These are phyloP conservation scores for Andrena bicolor DNA, from an alignment of 2,888 invertebrate genomes.

Conservation along the genomic window DNA sequence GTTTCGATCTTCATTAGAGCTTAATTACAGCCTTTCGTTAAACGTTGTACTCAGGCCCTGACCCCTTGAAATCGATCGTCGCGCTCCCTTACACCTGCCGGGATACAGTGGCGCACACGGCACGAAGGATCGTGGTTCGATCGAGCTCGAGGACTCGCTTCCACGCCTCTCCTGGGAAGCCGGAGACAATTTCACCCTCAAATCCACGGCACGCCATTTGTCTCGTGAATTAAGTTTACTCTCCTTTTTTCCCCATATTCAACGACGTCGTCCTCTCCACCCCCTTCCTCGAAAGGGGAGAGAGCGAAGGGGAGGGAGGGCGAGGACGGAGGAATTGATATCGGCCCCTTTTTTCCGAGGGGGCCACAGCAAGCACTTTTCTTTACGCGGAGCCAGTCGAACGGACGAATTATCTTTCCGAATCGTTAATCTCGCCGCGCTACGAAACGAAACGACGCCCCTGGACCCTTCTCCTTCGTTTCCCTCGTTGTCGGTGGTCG, in stretches of 20 bases:
- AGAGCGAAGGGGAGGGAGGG: not conserved
- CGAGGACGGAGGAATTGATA: conserved; percentile 61
- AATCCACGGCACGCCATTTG: conserved; percentile 65
- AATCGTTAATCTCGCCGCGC: conserved; percentile 73
- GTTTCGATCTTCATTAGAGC: conserved; percentile 57
- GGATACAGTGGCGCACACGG: not conserved
- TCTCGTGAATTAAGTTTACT: conserved; percentile 69
- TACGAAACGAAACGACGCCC: conserved; percentile 61
- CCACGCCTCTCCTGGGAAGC: conserved; percentile 43
- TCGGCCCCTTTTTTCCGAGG: conserved; percentile 40
- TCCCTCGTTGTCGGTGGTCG: conserved; percentile 8
- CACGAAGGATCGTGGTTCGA: conserved; percentile 32
- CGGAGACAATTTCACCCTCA: conserved; percentile 62
- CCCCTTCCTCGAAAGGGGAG: not conserved
- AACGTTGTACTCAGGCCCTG: conserved; percentile 16
- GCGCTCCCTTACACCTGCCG: conserved; percentile 20
- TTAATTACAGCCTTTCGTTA: conserved; percentile 36
- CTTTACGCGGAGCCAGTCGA: conserved; percentile 53
- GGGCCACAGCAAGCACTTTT: conserved; percentile 40
- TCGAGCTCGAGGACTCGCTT: conserved; percentile 14
- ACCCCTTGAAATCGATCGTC: not conserved
- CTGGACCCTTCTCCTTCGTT: conserved; percentile 22
- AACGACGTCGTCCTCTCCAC: conserved; percentile 34
- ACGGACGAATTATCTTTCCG: conserved; percentile 75
- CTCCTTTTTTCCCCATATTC: conserved; percentile 60